Evolutionary conservation across 2,797 vertebrate species (phyloP).

Genomic region (Fringilla coelebs): DNA sequence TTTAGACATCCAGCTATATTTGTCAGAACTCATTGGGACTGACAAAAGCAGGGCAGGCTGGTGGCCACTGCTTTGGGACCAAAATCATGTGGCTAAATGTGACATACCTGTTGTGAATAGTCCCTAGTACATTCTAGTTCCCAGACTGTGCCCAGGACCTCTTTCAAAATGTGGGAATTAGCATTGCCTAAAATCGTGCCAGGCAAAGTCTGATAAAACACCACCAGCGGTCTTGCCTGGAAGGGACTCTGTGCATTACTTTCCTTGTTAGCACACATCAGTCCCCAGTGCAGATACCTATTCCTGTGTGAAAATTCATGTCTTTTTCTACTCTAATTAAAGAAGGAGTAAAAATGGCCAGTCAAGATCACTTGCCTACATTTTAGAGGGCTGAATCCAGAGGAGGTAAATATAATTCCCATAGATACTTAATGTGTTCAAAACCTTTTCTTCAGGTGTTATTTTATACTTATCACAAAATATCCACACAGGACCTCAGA

Average conservation of each 20-base stretch:
- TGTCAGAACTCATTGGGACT: neutral
- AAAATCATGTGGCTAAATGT: accelerated
- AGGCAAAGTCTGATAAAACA: neutral
- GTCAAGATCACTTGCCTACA: neutral
- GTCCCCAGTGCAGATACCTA: accelerated
- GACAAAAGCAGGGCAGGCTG: neutral
- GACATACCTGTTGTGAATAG: neutral
- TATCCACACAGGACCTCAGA: neutral
- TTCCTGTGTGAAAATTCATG: neutral
- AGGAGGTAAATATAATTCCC: neutral
- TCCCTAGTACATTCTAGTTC: neutral
- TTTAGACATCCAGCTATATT: neutral
- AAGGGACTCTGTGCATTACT: neutral
- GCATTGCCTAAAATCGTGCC: neutral
- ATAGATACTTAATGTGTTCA: neutral
- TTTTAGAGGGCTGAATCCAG: neutral
- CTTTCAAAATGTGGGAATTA: neutral
- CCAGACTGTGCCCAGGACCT: neutral
- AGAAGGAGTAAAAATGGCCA: neutral
- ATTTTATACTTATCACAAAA: neutral
- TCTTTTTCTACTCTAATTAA: neutral
- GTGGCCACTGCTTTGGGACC: neutral
- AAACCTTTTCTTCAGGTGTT: neutral
- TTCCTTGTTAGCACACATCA: neutral
- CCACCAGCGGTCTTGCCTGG: neutral